Conservation (phyloP, 37 sponge, comb jelly and placozoan species). For the Agelas oroides region DNA sequence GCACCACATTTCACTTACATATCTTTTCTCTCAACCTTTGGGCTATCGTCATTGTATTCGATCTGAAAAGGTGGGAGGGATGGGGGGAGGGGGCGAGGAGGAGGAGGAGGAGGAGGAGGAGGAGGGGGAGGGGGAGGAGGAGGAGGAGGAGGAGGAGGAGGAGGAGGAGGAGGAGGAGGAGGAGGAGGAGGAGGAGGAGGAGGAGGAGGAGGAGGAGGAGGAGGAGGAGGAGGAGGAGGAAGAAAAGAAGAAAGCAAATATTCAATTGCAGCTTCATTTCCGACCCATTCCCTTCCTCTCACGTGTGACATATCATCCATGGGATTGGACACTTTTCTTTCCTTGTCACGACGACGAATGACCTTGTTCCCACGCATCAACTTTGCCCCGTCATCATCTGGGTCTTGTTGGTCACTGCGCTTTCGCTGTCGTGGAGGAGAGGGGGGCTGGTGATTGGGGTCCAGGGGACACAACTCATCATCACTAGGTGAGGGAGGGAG, state of each 20-base stretch:
- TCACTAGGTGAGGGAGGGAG: not conserved
- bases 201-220: not conserved
- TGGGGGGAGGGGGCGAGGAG: not conserved
- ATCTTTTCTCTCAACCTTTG: not conserved
- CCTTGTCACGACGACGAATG: not conserved
- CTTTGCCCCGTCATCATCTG: too few species aligned
- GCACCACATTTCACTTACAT: not conserved
- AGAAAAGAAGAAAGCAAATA: not conserved
- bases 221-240: not conserved
- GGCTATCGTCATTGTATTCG: not conserved
- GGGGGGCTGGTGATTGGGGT: not conserved
- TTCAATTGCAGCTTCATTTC: too few species aligned
- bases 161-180: not conserved
- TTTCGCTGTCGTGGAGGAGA: not conserved
- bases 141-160: not conserved
- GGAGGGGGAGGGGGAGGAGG: not conserved
- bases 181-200: not conserved
- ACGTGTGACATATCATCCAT: slow-evolving; percentile 8
- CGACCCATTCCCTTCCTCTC: not conserved
- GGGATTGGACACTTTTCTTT: not conserved
- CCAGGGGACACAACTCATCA: not conserved
- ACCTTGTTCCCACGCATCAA: too few species aligned
- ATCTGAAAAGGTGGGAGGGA: not conserved
- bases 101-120: not conserved
- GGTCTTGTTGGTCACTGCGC: too few species aligned